Conservation (phyloP, 1,140 invertebrate species). For the Trachymyrmex cornetzi region DNA sequence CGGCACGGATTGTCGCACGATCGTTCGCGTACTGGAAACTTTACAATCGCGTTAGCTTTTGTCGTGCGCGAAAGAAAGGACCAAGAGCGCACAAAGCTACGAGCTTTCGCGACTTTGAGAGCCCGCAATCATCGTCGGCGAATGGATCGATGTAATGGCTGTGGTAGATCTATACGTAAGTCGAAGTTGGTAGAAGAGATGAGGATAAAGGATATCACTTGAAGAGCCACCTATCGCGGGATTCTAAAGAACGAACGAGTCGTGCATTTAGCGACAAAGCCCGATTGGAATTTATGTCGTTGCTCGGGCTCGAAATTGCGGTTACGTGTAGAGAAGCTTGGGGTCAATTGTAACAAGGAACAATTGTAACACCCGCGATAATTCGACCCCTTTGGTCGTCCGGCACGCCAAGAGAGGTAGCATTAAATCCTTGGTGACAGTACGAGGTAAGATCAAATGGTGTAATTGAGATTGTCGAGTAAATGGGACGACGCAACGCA, state of each 20-base stretch:
- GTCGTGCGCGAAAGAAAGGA: slow-evolving; percentile 48
- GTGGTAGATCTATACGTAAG: slow-evolving; percentile 39
- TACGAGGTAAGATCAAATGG: slow-evolving; percentile 32
- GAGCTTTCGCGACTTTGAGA: slow-evolving; percentile 53
- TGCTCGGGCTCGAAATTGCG: slow-evolving; percentile 38
- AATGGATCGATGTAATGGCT: slow-evolving; percentile 57
- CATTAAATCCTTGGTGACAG: slow-evolving; percentile 43
- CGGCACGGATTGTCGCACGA: slow-evolving; percentile 21
- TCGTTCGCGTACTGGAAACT: slow-evolving; percentile 41
- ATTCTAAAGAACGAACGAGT: slow-evolving; percentile 68
- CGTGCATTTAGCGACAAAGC: slow-evolving; percentile 68
- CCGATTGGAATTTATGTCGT: slow-evolving; percentile 70
- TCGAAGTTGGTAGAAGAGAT: slow-evolving; percentile 29
- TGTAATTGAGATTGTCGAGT: slow-evolving; percentile 43
- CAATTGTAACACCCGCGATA: slow-evolving; percentile 51
- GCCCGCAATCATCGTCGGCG: slow-evolving; percentile 47
- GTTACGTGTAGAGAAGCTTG: slow-evolving; percentile 25
- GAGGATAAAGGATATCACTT: slow-evolving; percentile 47
- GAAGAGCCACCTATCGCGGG: slow-evolving; percentile 50
- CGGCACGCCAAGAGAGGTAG: not conserved
- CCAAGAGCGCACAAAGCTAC: slow-evolving; percentile 42
- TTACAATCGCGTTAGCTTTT: slow-evolving; percentile 62
- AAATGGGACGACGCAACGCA: slow-evolving; percentile 19
- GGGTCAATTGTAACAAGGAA: slow-evolving; percentile 52
- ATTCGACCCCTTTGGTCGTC: slow-evolving; percentile 19